phyloP scores from a whole-genome alignment of 2,797 vertebrate species.

The Gallinago nigripennis region DNA sequence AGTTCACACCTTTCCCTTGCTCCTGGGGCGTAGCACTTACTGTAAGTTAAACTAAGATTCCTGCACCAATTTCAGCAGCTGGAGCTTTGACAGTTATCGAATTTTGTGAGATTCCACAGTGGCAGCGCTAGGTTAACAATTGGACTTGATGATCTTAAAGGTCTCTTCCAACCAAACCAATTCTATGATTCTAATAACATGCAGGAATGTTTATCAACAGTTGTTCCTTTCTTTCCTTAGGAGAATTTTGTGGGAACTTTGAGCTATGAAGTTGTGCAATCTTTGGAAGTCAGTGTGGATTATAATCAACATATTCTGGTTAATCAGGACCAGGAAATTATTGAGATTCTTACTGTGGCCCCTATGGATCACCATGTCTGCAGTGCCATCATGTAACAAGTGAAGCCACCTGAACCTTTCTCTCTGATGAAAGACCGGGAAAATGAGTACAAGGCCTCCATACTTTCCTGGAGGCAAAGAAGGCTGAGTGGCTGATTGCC shows the following conservation, averaged over 20 bases:
- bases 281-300: not conserved
- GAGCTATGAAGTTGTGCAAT: not conserved
- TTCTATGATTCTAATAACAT: not conserved
- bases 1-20: not conserved
- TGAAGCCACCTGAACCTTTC: not conserved
- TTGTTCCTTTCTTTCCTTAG: not conserved
- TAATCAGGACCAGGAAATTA: not conserved
- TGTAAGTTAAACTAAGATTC: not conserved
- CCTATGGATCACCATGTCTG: fast-evolving
- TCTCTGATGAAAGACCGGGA: not conserved
- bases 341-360: not conserved
- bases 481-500: slow-evolving; percentile 17
- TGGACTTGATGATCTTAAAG: not conserved
- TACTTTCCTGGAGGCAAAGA: not conserved
- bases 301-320: not conserved
- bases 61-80: not conserved
- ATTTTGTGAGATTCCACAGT: not conserved
- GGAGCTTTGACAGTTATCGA: not conserved
- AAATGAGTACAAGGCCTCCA: not conserved
- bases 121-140: not conserved
- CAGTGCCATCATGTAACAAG: not conserved
- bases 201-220: not conserved
- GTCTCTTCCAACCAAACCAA: not conserved
- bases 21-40: not conserved
- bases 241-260: not conserved